These are phyloP conservation scores for Mylabris phalerata DNA, from an alignment of 1,140 invertebrate genomes.

Conservation along the genomic window DNA sequence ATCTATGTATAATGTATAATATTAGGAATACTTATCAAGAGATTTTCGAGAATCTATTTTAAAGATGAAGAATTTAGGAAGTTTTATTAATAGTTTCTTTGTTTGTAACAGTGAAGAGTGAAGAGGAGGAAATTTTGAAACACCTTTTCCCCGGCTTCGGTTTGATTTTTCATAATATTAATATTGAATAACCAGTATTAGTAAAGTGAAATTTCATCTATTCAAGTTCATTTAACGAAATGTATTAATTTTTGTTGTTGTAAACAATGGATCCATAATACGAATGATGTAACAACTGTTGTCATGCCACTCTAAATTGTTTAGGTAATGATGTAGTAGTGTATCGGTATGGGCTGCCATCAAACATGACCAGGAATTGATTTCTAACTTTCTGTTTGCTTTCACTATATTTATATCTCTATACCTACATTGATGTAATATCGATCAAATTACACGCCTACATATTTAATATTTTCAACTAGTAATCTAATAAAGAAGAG, in stretches of 20 bases:
- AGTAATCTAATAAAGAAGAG: too few relatives aligned
- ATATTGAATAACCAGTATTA: too few relatives aligned
- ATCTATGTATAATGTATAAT: slow-evolving; percentile 12
- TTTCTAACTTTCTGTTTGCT: slow-evolving; percentile 18
- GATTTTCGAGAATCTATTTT: too few relatives aligned
- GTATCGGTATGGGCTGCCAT: background rate
- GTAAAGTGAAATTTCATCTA: too few relatives aligned
- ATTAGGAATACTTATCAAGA: background rate
- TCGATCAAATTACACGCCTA: slow-evolving; percentile 7
- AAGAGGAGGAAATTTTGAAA: too few relatives aligned
- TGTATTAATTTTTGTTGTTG: too few relatives aligned
- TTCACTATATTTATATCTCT: slow-evolving; percentile 4
- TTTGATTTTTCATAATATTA: too few relatives aligned
- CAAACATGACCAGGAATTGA: slow-evolving; percentile 18
- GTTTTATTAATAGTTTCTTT: too few relatives aligned
- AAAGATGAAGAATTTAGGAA: too few relatives aligned
- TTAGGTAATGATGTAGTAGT: slow-evolving; percentile 12
- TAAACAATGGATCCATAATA: background rate
- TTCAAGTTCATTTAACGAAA: too few relatives aligned
- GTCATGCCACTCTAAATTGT: slow-evolving; percentile 10
- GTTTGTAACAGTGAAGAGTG: too few relatives aligned
- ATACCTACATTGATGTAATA: slow-evolving; percentile 11
- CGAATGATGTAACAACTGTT: slow-evolving; percentile 5
- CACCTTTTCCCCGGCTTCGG: too few relatives aligned
- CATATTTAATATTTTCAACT: background rate